Conservation (phyloP, 2,797 vertebrate species). For the Gymnothorax reevesii region DNA sequence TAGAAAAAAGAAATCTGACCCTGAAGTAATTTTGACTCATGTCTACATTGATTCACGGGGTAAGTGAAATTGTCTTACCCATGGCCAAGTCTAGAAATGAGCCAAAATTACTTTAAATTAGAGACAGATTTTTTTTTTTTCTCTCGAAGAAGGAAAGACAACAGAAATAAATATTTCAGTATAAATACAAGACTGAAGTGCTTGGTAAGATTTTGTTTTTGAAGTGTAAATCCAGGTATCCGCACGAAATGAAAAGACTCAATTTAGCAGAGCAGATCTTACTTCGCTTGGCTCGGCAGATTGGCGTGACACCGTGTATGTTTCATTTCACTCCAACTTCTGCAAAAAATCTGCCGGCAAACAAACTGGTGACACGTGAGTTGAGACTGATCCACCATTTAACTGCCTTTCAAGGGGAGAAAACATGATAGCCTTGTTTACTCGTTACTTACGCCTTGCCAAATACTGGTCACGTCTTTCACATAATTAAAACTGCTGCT, state of each 20-base stretch:
- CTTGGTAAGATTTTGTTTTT: neutral
- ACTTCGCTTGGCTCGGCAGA: neutral
- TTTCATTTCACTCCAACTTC: neutral
- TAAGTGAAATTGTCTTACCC: too few species aligned
- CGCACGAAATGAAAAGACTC: neutral
- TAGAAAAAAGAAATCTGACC: too few species aligned
- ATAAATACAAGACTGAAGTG: too few species aligned
- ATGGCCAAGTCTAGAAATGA: too few species aligned
- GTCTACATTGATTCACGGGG: too few species aligned
- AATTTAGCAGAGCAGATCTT: neutral
- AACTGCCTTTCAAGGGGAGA: neutral
- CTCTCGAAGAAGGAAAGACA: too few species aligned
- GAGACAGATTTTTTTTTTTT: too few species aligned
- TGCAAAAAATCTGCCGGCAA: neutral
- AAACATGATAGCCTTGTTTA: too few species aligned
- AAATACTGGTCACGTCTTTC: neutral
- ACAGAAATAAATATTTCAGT: neutral
- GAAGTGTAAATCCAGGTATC: neutral
- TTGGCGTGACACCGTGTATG: neutral
- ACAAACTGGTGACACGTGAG: neutral
- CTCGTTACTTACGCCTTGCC: neutral
- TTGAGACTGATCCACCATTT: neutral
- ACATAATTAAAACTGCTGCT: neutral
- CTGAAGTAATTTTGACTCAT: too few species aligned
- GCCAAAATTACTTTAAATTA: too few species aligned